Evolutionary conservation across 2,113 vertebrate species (phyloP), one percentile per base, ranked within the genome.

Genomic region (Erinaceus europaeus): DNA sequence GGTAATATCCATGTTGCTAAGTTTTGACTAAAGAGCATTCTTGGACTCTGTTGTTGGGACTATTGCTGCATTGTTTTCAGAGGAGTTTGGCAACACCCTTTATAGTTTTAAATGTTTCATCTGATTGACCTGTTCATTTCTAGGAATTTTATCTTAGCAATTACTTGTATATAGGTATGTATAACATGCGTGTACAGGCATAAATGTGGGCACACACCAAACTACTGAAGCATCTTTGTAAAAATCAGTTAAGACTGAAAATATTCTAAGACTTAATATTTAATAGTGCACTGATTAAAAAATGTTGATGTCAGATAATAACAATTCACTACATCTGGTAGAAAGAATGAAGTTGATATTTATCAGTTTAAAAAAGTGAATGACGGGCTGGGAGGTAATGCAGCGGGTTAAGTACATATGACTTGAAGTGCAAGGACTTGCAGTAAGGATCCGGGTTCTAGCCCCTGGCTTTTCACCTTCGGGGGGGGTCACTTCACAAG

Each of bases 41-140:
- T 83, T 1, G 32, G 34, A 7, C 8, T 12, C 1, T 46, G 20
- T 68, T 67, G 10, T 44, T 87, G 48, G 48, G 62, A 86, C 38
- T 40, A 25, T 89, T 92, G 29, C n/a, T 64, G 23, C 2, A 83
- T 17, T 8, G 48, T 53, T 88, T 90, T 79, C 74, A 12, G 40
- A 59, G 42, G 40, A 55, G 2, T 65, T 87, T 76, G 74, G 20
- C 29, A 77, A 50, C 6, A 77, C 18, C 29, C 48, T 91, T 88
- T 91, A 77, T 84, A 55, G 29, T 84, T 81, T 80, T 5, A 93
- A 68, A 20, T 10, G 40, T 77, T 38, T 83, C 46, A 12, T 67
- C 84, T 91, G 73, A 80, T 32, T 32, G 93, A 68, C 32, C 3
- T 32, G 32, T 92, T 18, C n/a, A 42, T 75, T 90, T 89, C 36